These are phyloP conservation scores for Heteractis magnifica DNA, from an alignment of 92 coral and sea anemone species.

Conservation along the genomic window DNA sequence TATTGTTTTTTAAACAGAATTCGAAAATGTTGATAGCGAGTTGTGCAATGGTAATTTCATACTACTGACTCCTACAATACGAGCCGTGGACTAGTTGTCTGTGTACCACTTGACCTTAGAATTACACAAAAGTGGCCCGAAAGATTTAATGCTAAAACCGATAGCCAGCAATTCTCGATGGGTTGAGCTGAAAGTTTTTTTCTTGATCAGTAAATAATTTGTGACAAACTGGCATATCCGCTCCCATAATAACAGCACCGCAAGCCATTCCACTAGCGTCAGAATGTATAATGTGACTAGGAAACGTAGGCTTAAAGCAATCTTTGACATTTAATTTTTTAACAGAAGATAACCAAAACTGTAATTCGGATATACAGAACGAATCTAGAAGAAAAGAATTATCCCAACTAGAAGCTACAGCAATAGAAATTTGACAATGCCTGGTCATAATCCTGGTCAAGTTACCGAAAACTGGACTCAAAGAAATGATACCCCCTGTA, in stretches of 20 bases:
- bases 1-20: constrained; percentile 13
- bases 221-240: constrained; percentile 33
- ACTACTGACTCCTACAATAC: constrained; percentile 37
- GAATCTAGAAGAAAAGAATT: too few species aligned
- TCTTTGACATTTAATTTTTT: constrained; percentile 10
- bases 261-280: constrained; percentile 45
- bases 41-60: constrained; percentile 36
- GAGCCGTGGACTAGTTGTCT: constrained; percentile 40
- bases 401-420: constrained; percentile 48
- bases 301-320: constrained; percentile 14
- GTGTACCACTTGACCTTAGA: constrained; percentile 47
- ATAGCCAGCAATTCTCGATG: constrained; percentile 42
- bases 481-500: constrained; percentile 39
- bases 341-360: constrained; percentile 23
- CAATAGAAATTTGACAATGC: constrained; percentile 52
- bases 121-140: constrained; percentile 15
- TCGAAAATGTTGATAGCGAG: constrained; percentile 27
- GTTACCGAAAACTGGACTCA: constrained; percentile 48
- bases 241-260: constrained; percentile 28
- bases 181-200: constrained; percentile 37
- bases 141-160: constrained; percentile 31
- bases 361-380: constrained; percentile 36
- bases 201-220: constrained; percentile 34
- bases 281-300: constrained; percentile 20
- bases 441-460: constrained; percentile 34